Base-by-base conservation (phyloP, 2,888 invertebrate species). In the Drosophila percnosoma region DNA sequence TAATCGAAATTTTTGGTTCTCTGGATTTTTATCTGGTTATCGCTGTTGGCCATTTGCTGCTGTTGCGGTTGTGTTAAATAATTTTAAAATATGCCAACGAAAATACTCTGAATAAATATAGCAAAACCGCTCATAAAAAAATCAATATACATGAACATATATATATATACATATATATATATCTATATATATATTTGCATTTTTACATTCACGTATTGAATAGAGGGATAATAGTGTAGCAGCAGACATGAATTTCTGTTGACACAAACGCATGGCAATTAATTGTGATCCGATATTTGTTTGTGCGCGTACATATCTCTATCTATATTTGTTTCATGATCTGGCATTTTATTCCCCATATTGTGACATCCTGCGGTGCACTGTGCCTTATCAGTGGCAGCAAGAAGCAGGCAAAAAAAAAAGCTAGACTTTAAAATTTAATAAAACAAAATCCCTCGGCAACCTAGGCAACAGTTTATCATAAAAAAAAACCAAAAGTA, bases 211-310 rank as follows among this genome's bases (percentile, higher is more conserved):
- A 60, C 60, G 21, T 38, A 31, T 60, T 53, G 34, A 71, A 74
- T 58, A 40, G 40, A 65, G 48, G 64, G 38, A 73, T 73, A 73
- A 77, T 67, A 71, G 15, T 45, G 24, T 64, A 67, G 61, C 74
- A 61, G 54, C 54, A 48, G 70, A 58, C 45, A 70, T 58, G 49
- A 55, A 61, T 27, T 34, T 49, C 59, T 80, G 75, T 83, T 82
- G 67, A 82, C 71, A 78, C 31, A 73, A 58, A 75, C 58, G 33
- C 40, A 36, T 24, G 36, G 72, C 83, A 84, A 85, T 83, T 79
- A 83, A 81, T 79, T 73, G 71, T 69, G 62, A 55, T 63, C 65
- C 66, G 52, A 60, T 75, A 66, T 79, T 52, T 78, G 59, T 53
- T 8, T 55, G n/a, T 27, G 18, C 11, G 18, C 40, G 8, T 38